Base-by-base conservation (phyloP, 1,140 invertebrate genomes). In the Vanessa tameamea region DNA sequence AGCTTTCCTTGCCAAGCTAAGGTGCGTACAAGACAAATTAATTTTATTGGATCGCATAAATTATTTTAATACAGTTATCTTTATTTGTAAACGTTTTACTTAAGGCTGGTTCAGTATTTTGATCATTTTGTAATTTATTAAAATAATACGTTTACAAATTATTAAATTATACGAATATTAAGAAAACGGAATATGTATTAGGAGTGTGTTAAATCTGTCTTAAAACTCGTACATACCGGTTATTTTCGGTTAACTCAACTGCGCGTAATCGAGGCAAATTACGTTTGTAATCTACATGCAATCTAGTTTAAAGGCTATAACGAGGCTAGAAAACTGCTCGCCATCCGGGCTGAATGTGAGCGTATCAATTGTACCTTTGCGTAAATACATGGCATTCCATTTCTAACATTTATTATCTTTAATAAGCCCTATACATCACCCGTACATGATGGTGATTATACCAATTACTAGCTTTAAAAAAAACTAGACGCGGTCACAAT, bases 401-500 rank as follows among this genome's bases (percentile, higher is more conserved):
- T 63, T 61, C 57, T 57, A 70, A 72, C 70, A 57, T 65, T 57
- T 63, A 76, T 76, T 72, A 76, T 72, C 59, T 74, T 37, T 75
- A 74, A 77, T 69, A 69, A 75, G 69, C 48, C 26, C 67, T 75
- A 64, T 61, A 50, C 69, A 72, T 78, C 76, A 75, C 67, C 74
- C 71, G 51, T 74, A 76, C 23, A 64, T 23, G 68, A 50, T 50
- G 57, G 37, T 75, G 74, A 78, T 77, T 77, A 78, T 64, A 64
- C 68, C 79, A 81, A 81, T 79, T 81, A 80, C 55, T 47, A 43
- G 69, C 72, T 23, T 74, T 69, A 77, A 79, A 79, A 37, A 79
- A 61, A 83, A 83, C 73, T 76, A 72, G 77, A 68, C 68, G 69
- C 55, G 64, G 70, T 77, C 55, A 76, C 63, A 75, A 75, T 79